Evolutionary conservation across 1,140 invertebrate genomes (phyloP).

Genomic region (Hyles vespertilio): DNA sequence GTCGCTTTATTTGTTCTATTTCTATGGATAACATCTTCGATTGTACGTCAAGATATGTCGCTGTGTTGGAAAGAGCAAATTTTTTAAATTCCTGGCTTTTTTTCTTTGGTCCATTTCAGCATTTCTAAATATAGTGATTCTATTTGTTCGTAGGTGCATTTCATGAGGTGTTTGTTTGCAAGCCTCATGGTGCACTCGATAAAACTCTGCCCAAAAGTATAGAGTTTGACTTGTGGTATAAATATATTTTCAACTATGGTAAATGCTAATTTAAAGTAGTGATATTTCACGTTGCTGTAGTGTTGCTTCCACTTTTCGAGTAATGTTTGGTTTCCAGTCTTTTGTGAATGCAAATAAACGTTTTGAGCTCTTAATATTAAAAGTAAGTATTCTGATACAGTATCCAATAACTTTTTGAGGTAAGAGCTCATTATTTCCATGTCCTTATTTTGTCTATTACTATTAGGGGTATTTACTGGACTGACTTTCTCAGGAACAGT

Average conservation of each 20-base stretch:
- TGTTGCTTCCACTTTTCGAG: neutral
- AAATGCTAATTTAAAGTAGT: slow-evolving; percentile 22
- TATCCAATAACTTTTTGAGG: slow-evolving; percentile 9
- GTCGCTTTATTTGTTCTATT: too few relatives aligned
- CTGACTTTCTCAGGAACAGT: too few relatives aligned
- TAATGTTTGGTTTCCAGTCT: neutral
- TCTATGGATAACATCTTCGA: too few relatives aligned
- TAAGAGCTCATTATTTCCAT: neutral
- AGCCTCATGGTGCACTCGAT: slow-evolving; percentile 12
- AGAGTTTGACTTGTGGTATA: slow-evolving; percentile 15
- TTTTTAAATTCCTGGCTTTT: slow-evolving; percentile 4
- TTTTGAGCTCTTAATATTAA: slow-evolving; percentile 9
- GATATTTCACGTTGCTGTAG: slow-evolving; percentile 9
- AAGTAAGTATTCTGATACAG: slow-evolving; percentile 12
- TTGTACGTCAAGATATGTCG: too few relatives aligned
- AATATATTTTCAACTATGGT: slow-evolving; percentile 12
- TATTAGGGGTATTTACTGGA: too few relatives aligned
- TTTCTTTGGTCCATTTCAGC: slow-evolving; percentile 13
- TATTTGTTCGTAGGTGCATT: slow-evolving; percentile 9
- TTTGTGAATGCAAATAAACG: neutral
- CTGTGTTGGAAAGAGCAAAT: neutral
- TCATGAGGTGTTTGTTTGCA: neutral
- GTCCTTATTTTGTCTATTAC: too few relatives aligned
- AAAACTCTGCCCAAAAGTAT: slow-evolving; percentile 13
- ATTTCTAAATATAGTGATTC: slow-evolving; percentile 15